Evolutionary conservation across 2,797 vertebrate genomes (phyloP).

Genomic region (Periparus ater): DNA sequence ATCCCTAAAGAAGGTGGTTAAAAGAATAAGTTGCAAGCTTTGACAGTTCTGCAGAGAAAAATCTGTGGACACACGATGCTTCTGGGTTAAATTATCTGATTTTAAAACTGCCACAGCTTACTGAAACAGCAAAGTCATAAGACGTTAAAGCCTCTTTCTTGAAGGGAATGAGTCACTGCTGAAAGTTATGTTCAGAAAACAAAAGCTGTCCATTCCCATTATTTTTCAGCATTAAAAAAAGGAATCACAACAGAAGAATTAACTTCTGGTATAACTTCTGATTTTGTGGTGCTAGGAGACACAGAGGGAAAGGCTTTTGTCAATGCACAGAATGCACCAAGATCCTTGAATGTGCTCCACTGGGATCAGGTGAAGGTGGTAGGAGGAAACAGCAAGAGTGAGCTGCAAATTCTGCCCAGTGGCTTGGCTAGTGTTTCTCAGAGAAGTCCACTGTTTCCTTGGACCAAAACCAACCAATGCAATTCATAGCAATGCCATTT

Average conservation of each 20-base stretch:
- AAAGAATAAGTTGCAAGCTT: background rate
- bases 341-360: background rate
- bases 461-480: background rate
- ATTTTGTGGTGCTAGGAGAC: background rate
- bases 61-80: background rate
- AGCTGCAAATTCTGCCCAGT: background rate
- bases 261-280: background rate
- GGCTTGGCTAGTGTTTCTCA: background rate
- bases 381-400: background rate
- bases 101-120: background rate
- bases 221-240: background rate
- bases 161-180: background rate
- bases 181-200: background rate
- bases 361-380: background rate
- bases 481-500: background rate
- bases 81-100: background rate
- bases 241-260: background rate
- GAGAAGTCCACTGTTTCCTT: background rate
- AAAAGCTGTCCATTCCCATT: background rate
- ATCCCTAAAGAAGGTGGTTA: background rate
- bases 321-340: background rate
- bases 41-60: background rate
- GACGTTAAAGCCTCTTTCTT: background rate
- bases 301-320: background rate
- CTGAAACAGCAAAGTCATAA: background rate